These are phyloP conservation scores for Scolopax rusticola DNA, from an alignment of 2,797 vertebrate species.

Conservation along the genomic window DNA sequence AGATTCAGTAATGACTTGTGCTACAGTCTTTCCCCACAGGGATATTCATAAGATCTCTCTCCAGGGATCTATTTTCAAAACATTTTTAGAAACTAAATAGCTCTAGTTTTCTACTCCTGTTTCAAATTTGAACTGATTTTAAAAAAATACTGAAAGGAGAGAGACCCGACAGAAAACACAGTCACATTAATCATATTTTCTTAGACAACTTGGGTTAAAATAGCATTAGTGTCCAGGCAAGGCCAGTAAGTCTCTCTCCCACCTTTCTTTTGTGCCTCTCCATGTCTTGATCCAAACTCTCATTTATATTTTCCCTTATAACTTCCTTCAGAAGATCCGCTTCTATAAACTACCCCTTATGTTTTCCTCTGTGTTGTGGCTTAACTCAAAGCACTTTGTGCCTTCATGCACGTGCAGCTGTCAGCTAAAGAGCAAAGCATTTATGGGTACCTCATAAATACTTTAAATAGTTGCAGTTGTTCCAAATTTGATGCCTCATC, in stretches of 20 bases:
- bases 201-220: not conserved
- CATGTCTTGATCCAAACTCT: not conserved
- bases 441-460: not conserved
- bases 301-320: not conserved
- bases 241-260: not conserved
- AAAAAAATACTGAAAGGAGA: not conserved
- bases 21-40: not conserved
- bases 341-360: not conserved
- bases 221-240: not conserved
- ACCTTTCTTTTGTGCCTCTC: not conserved
- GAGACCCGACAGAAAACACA: not conserved
- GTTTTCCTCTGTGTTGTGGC: not conserved
- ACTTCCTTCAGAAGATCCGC: not conserved
- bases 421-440: not conserved
- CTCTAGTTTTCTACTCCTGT: not conserved
- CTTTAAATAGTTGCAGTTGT: not conserved
- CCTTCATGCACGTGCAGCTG: not conserved
- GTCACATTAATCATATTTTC: not conserved
- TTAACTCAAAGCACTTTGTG: not conserved
- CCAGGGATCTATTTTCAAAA: not conserved
- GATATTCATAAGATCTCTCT: not conserved
- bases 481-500: not conserved
- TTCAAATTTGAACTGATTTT: not conserved
- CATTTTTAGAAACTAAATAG: not conserved
- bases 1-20: not conserved